Conservation (phyloP, 2,797 vertebrate species). For the Ciconia nigra region DNA sequence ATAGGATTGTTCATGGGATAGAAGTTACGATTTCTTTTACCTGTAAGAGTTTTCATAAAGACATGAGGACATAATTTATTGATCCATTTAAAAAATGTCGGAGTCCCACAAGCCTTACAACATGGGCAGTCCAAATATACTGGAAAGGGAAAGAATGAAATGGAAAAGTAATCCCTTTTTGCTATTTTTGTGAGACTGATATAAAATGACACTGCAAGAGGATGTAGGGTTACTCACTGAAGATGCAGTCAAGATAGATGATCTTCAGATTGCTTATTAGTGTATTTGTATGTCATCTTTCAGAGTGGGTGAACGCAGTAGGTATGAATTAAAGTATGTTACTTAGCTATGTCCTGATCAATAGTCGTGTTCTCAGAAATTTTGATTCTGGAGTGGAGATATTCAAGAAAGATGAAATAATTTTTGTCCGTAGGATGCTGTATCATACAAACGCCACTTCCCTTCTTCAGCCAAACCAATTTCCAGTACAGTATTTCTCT, state of each 20-base stretch:
- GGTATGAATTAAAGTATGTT: background rate
- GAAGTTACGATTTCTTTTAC: background rate
- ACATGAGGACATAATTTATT: background rate
- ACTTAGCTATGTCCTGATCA: background rate
- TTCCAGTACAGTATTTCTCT: background rate
- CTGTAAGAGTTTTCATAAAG: background rate
- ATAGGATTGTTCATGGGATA: background rate
- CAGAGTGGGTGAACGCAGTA: background rate
- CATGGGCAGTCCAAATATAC: background rate
- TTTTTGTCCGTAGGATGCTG: background rate
- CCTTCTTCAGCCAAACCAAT: background rate
- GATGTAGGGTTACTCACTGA: background rate
- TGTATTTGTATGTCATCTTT: background rate
- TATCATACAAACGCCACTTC: background rate
- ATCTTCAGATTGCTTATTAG: background rate
- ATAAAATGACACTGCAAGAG: background rate
- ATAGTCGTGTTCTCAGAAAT: background rate
- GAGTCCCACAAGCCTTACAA: background rate
- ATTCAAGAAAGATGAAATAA: background rate
- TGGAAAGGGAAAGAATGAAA: background rate
- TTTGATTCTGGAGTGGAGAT: background rate
- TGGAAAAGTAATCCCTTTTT: background rate
- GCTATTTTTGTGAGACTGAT: background rate
- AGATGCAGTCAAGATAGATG: background rate
- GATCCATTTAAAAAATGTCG: background rate